Evolutionary conservation across 1,140 invertebrate species (phyloP).

Genomic region (Hylyphantes graminicola): DNA sequence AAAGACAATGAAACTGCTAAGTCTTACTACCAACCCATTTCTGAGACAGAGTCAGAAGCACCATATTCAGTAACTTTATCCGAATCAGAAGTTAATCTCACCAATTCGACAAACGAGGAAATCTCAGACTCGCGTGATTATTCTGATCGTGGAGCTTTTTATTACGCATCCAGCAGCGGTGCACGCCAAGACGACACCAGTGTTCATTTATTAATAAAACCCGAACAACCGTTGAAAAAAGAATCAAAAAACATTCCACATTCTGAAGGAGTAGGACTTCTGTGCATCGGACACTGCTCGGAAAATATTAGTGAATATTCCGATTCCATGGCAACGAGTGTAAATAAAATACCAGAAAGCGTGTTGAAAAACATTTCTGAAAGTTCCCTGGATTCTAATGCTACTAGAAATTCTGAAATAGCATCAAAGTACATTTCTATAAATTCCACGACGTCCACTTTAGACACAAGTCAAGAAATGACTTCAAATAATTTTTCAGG

Average conservation of each 20-base stretch:
- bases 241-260: neutral
- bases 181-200: conserved; percentile 18
- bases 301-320: neutral
- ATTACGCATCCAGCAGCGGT: conserved; percentile 16
- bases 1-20: conserved; percentile 3
- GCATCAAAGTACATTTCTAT: too few relatives aligned
- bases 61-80: neutral
- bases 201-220: conserved; percentile 18
- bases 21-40: neutral
- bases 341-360: conserved; percentile 3
- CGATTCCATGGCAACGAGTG: neutral
- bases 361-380: neutral
- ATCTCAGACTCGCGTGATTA: neutral
- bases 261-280: neutral
- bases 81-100: neutral
- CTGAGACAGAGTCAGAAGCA: neutral
- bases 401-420: too few relatives aligned
- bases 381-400: too few relatives aligned
- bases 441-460: too few relatives aligned
- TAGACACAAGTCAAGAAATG: too few relatives aligned
- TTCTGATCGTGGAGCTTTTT: conserved; percentile 10
- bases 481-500: too few relatives aligned
- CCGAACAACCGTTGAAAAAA: neutral
- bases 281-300: neutral
- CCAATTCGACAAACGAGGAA: neutral